These are phyloP conservation scores for Varanus salvator DNA, from an alignment of 2,113 vertebrate genomes.

Conservation along the genomic window DNA sequence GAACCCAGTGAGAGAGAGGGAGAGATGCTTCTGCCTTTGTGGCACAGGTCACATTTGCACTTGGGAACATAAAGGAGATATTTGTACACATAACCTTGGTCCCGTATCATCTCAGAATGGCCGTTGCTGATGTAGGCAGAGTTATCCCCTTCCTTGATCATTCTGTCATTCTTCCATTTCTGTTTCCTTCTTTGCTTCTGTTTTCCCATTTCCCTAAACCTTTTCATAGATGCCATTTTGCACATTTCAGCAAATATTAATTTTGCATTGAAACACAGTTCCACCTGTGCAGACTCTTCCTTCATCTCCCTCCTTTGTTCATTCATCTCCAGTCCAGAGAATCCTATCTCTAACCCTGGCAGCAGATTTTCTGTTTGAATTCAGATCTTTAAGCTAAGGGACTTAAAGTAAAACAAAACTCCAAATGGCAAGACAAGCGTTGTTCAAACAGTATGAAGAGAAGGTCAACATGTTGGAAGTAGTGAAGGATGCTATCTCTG, in stretches of 20 bases:
- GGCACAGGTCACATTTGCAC: not conserved
- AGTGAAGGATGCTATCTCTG: slow-evolving; percentile 7
- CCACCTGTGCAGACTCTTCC: not conserved
- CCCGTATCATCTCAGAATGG: not conserved
- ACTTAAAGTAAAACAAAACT: slow-evolving; percentile 57
- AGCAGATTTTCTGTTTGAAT: slow-evolving; percentile 55
- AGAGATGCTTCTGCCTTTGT: not conserved
- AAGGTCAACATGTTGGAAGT: slow-evolving; percentile 21
- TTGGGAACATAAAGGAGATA: not conserved
- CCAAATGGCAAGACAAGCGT: slow-evolving; percentile 36
- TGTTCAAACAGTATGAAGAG: slow-evolving; percentile 37
- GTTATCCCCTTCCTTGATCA: too few relatives aligned
- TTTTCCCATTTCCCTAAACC: not conserved
- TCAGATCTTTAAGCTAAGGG: slow-evolving; percentile 41
- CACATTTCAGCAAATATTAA: slow-evolving; percentile 12
- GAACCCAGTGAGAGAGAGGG: too few relatives aligned
- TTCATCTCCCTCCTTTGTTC: not conserved
- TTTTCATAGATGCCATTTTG: not conserved
- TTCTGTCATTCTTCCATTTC: not conserved
- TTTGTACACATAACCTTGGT: not conserved
- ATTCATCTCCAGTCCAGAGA: slow-evolving; percentile 21
- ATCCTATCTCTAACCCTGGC: slow-evolving; percentile 1
- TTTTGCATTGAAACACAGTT: not conserved
- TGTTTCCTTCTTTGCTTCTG: not conserved
- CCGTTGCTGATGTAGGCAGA: not conserved